Base-by-base conservation (phyloP, 2,888 invertebrate genomes). In the Drosophila aldrichi region DNA sequence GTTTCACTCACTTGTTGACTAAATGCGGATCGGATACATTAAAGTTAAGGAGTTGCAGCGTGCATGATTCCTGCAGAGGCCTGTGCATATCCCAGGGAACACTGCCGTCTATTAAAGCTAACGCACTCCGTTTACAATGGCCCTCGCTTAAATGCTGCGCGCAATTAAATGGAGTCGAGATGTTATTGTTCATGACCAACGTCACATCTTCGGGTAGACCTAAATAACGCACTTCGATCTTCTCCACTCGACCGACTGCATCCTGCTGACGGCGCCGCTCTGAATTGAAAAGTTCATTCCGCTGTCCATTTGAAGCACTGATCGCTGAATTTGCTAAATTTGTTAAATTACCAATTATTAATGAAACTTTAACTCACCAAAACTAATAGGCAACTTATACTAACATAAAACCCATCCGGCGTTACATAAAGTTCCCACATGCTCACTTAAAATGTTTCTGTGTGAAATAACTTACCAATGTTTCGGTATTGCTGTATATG, bases 111-210 rank as follows among this genome's bases (percentile, higher is more conserved):
- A 99, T 94, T 34, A 97, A 91, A 0, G 98, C 98, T 29, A 99
- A 90, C 0, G 96, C 97, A 55, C 97, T 95, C 65, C 94, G 94
- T 2, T 96, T 94, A 63, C 94, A 93, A 44, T 96, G 94, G 87
- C 95, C 94, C 91, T 97, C 96, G 49, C 95, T 94, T 59, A 98
- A 93, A 94, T 98, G 98, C 94, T 95, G 96, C 2, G 98, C 97
- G 93, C 98, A 98, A 90, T 99, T 96, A 87, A 95, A 96, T 0
- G 99, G 99, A 1, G 99, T 98, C 0, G 99, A 99, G 10, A 99
- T 93, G 77, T 95, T 94, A 91, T 96, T 97, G 92, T 99, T 99
- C 98, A 99, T 98, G 25, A 96, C 92, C 64, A 99, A 92, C 1
- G 95, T 95, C 29, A 95, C 94, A 82, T 96, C 95, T 88, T 96